Conservation (phyloP, 2,797 vertebrate genomes). For the Megalops cyprinoides region DNA sequence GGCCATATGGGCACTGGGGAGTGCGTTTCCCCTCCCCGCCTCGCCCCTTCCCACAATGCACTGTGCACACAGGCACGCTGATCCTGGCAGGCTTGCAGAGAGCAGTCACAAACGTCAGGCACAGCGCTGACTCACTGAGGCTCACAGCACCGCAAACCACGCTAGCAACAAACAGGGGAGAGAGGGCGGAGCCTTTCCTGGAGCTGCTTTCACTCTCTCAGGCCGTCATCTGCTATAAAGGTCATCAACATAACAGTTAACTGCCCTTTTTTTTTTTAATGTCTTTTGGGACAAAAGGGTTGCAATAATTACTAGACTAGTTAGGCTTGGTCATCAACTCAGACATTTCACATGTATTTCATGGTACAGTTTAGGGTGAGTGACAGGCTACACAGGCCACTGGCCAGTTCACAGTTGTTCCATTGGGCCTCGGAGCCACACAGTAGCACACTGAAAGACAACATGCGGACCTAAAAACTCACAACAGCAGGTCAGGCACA, state of each 20-base stretch:
- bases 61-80: neutral
- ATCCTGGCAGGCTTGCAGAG: neutral
- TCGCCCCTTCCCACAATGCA: constrained; percentile 14
- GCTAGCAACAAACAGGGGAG: neutral
- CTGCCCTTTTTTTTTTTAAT: no score
- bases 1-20: neutral
- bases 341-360: no score
- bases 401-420: no score
- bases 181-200: neutral
- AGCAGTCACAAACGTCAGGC: neutral
- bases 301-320: no score
- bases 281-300: no score
- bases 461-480: neutral
- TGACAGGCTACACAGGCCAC: neutral
- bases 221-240: no score
- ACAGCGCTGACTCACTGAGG: neutral
- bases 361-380: neutral
- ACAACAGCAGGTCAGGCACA: neutral
- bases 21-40: neutral
- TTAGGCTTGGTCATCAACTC: no score
- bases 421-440: neutral
- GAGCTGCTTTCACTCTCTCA: neutral
- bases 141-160: neutral
- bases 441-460: neutral
- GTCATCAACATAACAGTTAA: no score